Conservation (phyloP, 2,113 vertebrate genomes). For the Thamnaconus septentrionalis region DNA sequence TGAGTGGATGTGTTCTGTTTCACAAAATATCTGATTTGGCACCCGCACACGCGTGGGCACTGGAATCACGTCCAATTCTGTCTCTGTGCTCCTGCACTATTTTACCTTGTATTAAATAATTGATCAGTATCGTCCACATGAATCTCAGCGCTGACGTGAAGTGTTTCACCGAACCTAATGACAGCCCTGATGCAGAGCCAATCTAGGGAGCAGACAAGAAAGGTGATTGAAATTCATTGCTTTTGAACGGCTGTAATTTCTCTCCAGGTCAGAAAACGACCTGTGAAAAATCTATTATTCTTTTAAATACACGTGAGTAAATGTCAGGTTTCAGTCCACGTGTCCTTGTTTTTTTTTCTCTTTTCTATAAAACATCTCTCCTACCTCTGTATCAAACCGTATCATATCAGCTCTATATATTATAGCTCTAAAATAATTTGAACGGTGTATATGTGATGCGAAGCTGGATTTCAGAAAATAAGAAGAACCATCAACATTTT, state of each 20-base stretch:
- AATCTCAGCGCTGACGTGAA: slow-evolving; percentile 44
- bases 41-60: too few species aligned
- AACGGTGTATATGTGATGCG: too few species aligned
- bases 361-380: neutral
- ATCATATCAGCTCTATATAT: neutral
- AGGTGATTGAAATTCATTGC: slow-evolving; percentile 75
- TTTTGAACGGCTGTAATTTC: slow-evolving; percentile 69
- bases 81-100: slow-evolving; percentile 4
- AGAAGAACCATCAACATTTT: too few species aligned
- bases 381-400: neutral
- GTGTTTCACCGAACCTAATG: slow-evolving; percentile 43
- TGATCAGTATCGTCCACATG: slow-evolving; percentile 52
- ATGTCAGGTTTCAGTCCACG: too few species aligned
- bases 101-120: slow-evolving; percentile 52
- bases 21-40: too few species aligned
- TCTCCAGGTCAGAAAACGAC: slow-evolving; percentile 58
- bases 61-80: too few species aligned
- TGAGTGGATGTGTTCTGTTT: too few species aligned
- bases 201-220: slow-evolving; percentile 59
- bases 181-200: slow-evolving; percentile 58
- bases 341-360: too few species aligned
- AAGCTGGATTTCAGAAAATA: too few species aligned
- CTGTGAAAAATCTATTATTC: too few species aligned
- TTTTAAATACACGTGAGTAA: too few species aligned
- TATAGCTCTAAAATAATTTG: neutral